Percentiles rank a stretch among this genome's conserved stretches.
Evolutionary conservation across 2,888 invertebrate genomes (phyloP).

Genomic region (Latrodectus elegans): DNA sequence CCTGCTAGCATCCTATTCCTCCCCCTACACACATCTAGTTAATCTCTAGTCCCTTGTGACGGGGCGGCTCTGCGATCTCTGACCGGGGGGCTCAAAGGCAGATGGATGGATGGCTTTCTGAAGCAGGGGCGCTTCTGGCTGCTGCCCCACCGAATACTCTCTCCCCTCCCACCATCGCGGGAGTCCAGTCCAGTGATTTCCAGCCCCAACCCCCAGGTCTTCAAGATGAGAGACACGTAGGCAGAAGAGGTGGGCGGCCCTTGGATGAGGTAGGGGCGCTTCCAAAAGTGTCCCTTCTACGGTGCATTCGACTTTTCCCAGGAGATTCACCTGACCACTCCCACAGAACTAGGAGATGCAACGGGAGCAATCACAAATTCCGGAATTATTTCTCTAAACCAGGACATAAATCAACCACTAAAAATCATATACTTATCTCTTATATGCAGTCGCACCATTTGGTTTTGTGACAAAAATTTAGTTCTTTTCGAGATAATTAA

Average conservation of each 20-base stretch:
- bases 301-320: constrained; percentile 21
- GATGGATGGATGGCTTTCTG: background rate
- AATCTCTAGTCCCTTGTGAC: background rate
- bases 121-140: background rate
- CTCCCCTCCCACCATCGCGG: background rate
- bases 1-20: too few relatives aligned
- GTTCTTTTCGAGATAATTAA: too few relatives aligned
- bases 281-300: constrained; percentile 31
- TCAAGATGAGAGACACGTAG: constrained; percentile 46
- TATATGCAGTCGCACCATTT: too few relatives aligned
- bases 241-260: constrained; percentile 1
- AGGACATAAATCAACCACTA: too few relatives aligned
- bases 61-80: constrained; percentile 18
- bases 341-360: background rate
- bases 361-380: constrained; percentile 44
- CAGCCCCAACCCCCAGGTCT: constrained; percentile 4
- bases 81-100: constrained; percentile 10
- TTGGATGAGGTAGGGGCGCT: constrained; percentile 4
- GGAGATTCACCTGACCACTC: constrained; percentile 63
- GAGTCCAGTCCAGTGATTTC: constrained; percentile 40
- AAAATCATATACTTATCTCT: too few relatives aligned
- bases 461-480: too few relatives aligned
- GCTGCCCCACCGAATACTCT: constrained; percentile 39
- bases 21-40: background rate
- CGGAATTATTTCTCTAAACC: background rate